A percentile compares a stretch with the other conserved stretches of the same genome.
Conservation (phyloP, 2,888 invertebrate genomes). For the Cataglyphis livida region DNA sequence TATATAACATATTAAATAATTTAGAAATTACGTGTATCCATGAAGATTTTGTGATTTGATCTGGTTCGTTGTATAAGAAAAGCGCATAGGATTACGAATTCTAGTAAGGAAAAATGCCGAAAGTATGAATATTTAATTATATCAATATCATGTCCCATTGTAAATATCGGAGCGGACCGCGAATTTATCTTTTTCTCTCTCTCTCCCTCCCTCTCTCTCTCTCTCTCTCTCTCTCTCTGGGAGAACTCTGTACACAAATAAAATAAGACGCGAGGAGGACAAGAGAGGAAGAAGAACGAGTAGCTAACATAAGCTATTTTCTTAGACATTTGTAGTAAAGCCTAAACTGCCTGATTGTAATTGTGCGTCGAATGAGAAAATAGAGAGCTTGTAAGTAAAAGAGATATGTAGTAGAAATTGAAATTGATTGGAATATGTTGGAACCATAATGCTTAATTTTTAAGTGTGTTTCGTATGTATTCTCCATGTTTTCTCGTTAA, state of each 20-base stretch:
- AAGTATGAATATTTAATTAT: constrained; percentile 48
- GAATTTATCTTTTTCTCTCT: constrained; percentile 24
- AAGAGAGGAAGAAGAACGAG: constrained; percentile 32
- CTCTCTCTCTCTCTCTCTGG: neutral
- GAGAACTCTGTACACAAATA: constrained; percentile 41
- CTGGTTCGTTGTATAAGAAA: neutral
- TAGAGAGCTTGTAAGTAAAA: constrained; percentile 47
- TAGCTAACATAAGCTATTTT: constrained; percentile 64
- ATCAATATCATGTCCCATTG: constrained; percentile 39
- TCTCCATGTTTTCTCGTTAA: neutral
- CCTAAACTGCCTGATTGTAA: constrained; percentile 67
- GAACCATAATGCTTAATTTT: neutral
- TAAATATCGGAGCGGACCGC: constrained; percentile 51
- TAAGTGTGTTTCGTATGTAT: neutral
- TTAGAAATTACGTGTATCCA: neutral
- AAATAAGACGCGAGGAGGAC: constrained; percentile 28
- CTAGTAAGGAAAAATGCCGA: constrained; percentile 25
- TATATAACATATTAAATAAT: neutral
- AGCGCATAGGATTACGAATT: neutral
- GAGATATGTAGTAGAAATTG: constrained; percentile 28
- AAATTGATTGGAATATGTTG: constrained; percentile 5
- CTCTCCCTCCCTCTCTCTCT: neutral
- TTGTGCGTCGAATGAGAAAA: constrained; percentile 38
- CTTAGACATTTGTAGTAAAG: constrained; percentile 69
- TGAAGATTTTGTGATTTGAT: neutral